Evolutionary conservation across 2,797 vertebrate species (phyloP).

Genomic region (Huso huso): DNA sequence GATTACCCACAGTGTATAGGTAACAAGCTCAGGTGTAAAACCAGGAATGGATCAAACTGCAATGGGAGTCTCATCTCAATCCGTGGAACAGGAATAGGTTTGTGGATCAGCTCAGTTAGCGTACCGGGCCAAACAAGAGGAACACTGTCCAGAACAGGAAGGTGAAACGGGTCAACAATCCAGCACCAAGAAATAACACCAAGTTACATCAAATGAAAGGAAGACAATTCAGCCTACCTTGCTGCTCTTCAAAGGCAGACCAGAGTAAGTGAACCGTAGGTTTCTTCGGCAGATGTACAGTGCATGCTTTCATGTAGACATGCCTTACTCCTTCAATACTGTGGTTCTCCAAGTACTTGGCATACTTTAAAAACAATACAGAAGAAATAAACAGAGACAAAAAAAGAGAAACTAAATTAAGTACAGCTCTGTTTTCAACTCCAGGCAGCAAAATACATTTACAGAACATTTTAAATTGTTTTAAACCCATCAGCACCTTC

Average conservation of each 20-base stretch:
- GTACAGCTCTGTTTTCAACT: slow-evolving; percentile 44
- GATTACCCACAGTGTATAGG: no score
- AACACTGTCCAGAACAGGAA: no score
- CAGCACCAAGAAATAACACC: no score
- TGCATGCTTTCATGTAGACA: slow-evolving; percentile 92
- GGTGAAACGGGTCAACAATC: no score
- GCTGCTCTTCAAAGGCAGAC: slow-evolving; percentile 95
- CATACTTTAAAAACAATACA: slow-evolving; percentile 76
- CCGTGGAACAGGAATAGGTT: no score
- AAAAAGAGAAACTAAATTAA: slow-evolving; percentile 44
- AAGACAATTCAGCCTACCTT: slow-evolving; percentile 65
- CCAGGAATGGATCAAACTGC: no score
- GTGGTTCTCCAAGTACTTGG: slow-evolving; percentile 97
- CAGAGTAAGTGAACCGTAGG: slow-evolving; percentile 88
- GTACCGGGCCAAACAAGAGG: no score
- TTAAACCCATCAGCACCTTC: slow-evolving; percentile 99
- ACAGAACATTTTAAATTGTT: slow-evolving; percentile 98
- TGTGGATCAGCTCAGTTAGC: no score
- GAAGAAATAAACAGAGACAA: slow-evolving; percentile 19
- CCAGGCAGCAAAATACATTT: slow-evolving; percentile 73
- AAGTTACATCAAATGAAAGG: no score
- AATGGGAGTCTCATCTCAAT: no score
- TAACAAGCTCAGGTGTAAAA: no score
- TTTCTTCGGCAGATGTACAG: slow-evolving; percentile 86
- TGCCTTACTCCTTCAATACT: slow-evolving; percentile 90